Conservation (phyloP, 2,888 invertebrate species). For the Agrenia bidenticulata region DNA sequence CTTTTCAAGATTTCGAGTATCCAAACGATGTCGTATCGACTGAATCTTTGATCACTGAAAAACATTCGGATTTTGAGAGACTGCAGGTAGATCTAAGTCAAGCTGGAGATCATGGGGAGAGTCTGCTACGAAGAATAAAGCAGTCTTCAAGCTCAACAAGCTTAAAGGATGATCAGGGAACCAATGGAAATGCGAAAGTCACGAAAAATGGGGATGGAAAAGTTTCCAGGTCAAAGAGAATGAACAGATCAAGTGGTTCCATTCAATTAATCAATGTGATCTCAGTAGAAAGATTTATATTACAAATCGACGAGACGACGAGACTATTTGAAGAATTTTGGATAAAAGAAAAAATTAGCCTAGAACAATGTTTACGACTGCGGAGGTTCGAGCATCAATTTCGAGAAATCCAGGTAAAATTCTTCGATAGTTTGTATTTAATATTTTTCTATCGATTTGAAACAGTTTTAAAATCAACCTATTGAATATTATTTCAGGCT, state of each 20-base stretch:
- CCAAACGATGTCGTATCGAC: slow-evolving; percentile 92
- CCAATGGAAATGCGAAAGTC: slow-evolving; percentile 17
- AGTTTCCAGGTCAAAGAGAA: slow-evolving; percentile 23
- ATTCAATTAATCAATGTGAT: slow-evolving; percentile 52
- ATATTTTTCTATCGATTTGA: too few relatives aligned
- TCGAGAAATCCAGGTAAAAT: slow-evolving; percentile 79
- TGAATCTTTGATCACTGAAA: slow-evolving; percentile 79
- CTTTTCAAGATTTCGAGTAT: slow-evolving; percentile 85
- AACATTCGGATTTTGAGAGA: slow-evolving; percentile 66
- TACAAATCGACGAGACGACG: slow-evolving; percentile 92
- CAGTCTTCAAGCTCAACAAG: slow-evolving; percentile 39
- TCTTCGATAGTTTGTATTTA: too few relatives aligned
- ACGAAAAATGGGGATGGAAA: slow-evolving; percentile 30
- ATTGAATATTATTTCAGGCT: slow-evolving; percentile 63
- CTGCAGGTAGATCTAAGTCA: slow-evolving; percentile 82
- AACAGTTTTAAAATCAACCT: too few relatives aligned
- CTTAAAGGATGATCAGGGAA: slow-evolving; percentile 7
- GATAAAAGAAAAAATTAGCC: slow-evolving; percentile 83
- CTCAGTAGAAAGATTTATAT: slow-evolving; percentile 68
- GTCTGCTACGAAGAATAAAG: slow-evolving; percentile 67
- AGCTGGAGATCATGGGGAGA: slow-evolving; percentile 86
- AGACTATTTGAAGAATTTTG: slow-evolving; percentile 92
- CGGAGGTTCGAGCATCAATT: slow-evolving; percentile 94
- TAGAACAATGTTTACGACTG: slow-evolving; percentile 86
- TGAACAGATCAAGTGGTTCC: slow-evolving; percentile 32